Evolutionary conservation across 2,113 vertebrate species (phyloP).

Genomic region (Gallinago jamesoni): DNA sequence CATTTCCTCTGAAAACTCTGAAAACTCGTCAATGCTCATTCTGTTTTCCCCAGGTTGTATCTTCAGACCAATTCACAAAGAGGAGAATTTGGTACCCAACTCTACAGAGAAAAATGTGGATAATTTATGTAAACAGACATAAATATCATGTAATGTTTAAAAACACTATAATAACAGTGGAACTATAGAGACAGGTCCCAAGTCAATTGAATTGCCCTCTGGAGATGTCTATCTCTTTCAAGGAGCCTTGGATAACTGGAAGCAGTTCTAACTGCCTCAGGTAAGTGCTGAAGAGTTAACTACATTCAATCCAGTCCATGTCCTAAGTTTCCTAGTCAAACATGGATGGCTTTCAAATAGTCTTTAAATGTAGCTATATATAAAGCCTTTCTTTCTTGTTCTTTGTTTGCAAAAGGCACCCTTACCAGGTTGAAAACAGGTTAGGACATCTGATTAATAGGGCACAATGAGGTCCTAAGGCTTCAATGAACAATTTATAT

Average conservation of each 20-base stretch:
- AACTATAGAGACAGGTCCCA: background rate
- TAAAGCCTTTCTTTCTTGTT: background rate
- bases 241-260: background rate
- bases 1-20: background rate
- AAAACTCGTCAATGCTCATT: background rate
- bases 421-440: background rate
- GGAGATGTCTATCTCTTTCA: background rate
- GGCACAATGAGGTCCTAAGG: background rate
- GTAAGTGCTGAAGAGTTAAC: background rate
- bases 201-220: background rate
- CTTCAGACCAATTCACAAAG: background rate
- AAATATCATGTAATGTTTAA: background rate
- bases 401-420: background rate
- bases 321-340: background rate
- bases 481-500: background rate
- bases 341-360: background rate
- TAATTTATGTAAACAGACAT: slow-evolving; percentile 11
- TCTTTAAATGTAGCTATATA: background rate
- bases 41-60: background rate
- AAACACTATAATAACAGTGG: background rate
- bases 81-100: background rate
- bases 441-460: background rate
- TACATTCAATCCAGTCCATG: background rate
- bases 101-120: background rate
- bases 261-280: background rate